phyloP scores from a whole-genome alignment of 2,797 vertebrate genomes.

The Chiloscyllium punctatum region DNA sequence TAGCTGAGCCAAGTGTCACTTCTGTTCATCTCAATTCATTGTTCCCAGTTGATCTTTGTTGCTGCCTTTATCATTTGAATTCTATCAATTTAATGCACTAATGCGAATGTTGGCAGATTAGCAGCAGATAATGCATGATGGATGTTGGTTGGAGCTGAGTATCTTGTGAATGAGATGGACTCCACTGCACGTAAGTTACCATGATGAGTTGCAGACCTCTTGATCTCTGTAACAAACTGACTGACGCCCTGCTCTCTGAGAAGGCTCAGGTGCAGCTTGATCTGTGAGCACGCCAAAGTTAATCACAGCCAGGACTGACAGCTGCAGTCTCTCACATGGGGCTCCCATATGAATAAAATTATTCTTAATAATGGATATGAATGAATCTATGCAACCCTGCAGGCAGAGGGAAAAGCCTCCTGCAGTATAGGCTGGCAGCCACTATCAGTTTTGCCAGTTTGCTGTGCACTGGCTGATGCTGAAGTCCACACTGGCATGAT shows the following conservation, averaged over 20 bases:
- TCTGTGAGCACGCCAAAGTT: background rate
- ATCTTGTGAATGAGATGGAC: background rate
- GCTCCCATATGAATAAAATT: background rate
- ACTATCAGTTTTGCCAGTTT: background rate
- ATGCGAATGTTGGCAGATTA: background rate
- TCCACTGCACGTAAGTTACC: background rate
- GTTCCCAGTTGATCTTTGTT: background rate
- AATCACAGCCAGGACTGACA: constrained; percentile 29
- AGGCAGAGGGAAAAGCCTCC: background rate
- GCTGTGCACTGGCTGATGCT: background rate
- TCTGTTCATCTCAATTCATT: background rate
- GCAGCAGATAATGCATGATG: background rate
- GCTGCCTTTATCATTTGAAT: background rate
- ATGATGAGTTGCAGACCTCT: background rate
- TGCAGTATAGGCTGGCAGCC: background rate
- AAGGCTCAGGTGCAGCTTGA: constrained; percentile 20
- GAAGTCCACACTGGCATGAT: background rate
- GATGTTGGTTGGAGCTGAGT: background rate
- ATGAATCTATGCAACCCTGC: background rate
- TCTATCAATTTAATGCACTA: background rate
- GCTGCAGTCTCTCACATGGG: constrained; percentile 37
- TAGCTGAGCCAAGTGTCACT: background rate
- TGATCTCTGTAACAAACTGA: constrained; percentile 17
- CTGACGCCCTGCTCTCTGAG: background rate
- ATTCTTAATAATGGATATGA: constrained; percentile 35